Base-by-base conservation (phyloP, 2,888 invertebrate species). In the Heliconius charithonia region DNA sequence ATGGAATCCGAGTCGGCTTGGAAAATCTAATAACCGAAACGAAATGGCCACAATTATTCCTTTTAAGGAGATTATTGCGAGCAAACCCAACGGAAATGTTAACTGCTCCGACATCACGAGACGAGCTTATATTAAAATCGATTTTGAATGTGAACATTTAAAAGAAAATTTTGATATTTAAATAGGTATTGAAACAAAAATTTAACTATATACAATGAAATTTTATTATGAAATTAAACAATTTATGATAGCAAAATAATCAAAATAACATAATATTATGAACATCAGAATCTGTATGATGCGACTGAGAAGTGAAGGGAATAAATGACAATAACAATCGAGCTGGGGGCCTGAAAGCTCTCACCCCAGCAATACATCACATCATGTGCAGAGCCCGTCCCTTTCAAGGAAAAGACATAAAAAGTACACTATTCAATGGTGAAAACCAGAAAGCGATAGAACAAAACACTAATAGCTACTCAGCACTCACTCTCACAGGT, bases 21-120 rank as follows among this genome's bases (percentile, higher is more conserved):
- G 88, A 86, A 88, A 89, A 91, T 89, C 89, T 89, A 90, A 92
- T 91, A 91, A 91, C 88, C 85, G 86, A 88, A 89, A 90, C 88
- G 89, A 89, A 91, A 91, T 86, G 89, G 84, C 85, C 85, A 83
- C 90, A 91, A 92, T 92, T 91, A 90, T 90, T 87, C 85, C 85
- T 84, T 86, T 87, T 86, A 88, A 89, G 86, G 82, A 88, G 87
- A 90, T 91, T 89, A 92, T 89, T 86, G 88, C 85, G 85, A 86
- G 84, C 80, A 84, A 87, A 88, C 82, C 86, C 87, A 85, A 76
- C 80, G 84, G 84, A 86, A 83, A 85, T 80, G 85, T 83, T 84
- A 83, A 85, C 81, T 83, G 82, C 82, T 83, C 75, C 76, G 76
- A 83, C 82, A 81, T 82, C 76, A 82, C 80, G 79, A 81, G 79